Evolutionary conservation across 2,888 invertebrate genomes (phyloP), one percentile per base, ranked within the genome.

Genomic region (Tuta absoluta): DNA sequence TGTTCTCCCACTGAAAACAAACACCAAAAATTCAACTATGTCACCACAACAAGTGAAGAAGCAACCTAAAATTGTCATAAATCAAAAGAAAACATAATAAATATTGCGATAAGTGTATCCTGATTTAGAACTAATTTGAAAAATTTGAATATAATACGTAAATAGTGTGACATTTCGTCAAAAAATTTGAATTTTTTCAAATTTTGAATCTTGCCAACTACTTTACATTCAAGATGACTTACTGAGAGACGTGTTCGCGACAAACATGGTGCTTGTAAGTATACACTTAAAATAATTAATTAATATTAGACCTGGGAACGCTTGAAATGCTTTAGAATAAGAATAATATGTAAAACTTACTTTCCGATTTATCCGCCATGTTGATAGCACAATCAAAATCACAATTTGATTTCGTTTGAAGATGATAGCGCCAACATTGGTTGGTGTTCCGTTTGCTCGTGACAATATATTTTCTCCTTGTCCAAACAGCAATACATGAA

Each of bases 291-390:
- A 67, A 65, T 65, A 66, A 8, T 56, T 33, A 33, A 10, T 56
- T 33, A 19, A 67, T 24, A 56, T 23, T 8, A 62, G 66, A 64
- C 12, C 3, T 21, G 11, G 12, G 23, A 19, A 23, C 19, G 11
- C 23, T 51, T 0, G 17, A 23, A 19, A 51, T 21, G 28, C 4
- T 56, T 33, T 33, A 56, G 24, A 12, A 10, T 53, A 14, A 5
- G 51, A 23, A 14, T 49, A 23, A 14, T 1, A 23, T 12, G 85
- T 79, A 89, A 89, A 92, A 94, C 94, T 94, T 93, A 95, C 95
- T 94, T 95, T 95, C 94, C 93, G 94, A 93, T 93, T 93, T 93
- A 93, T 95, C 95, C 94, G 95, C 95, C 95, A 95, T 95, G 92
- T 95, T 95, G 95, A 93, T 93, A 64, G 7, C 14, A 37, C 23